Base-by-base conservation (phyloP, 2,113 vertebrate genomes). In the Chrysochloris asiatica region DNA sequence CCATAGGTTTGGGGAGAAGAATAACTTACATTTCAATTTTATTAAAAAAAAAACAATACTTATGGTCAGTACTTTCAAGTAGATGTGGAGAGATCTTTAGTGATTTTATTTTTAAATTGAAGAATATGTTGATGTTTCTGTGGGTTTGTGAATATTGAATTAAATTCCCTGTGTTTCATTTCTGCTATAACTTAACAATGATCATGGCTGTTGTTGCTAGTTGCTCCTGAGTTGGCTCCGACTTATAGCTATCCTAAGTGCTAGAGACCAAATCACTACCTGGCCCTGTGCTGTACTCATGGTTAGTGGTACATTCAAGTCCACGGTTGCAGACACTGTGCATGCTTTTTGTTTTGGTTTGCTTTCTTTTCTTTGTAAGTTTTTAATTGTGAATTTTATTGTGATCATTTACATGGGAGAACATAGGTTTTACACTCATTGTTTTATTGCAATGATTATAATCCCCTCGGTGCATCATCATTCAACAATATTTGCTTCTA, bases 121-220 rank as follows among this genome's bases (percentile, higher is more conserved):
- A 61, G 28, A 82, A 11, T 52, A 33, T 41, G 17, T 47, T 56
- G 56, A 14, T 65, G n/a, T 30, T 36, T 93, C 61, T 88, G 48
- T 82, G 28, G 52, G 33, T 90, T 47, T 67, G 41, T 48, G 38
- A 91, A 38, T 93, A 10, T 33, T 89, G 41, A 91, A 65, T 69
- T 63, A 26, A 89, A 63, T 65, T 21, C 12, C 16, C 4, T 14
- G 12, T 48, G 87, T 59, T 87, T 91, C 12, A 59, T 81, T 93
- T 85, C 43, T 89, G 36, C 33, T 71, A 4, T 73, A 84, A 56
- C 38, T 61, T 87, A 88, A 91, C 50, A 84, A 71, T 50, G 50
- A 4, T 38, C 17, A 48, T 16, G 4, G 33, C 3, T 67, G 5
- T 26, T 13, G 52, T 54, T 7, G 52, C 14, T 54, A 19, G 12